Conservation (phyloP, 1,140 invertebrate species). For the Aphidius ervi region DNA sequence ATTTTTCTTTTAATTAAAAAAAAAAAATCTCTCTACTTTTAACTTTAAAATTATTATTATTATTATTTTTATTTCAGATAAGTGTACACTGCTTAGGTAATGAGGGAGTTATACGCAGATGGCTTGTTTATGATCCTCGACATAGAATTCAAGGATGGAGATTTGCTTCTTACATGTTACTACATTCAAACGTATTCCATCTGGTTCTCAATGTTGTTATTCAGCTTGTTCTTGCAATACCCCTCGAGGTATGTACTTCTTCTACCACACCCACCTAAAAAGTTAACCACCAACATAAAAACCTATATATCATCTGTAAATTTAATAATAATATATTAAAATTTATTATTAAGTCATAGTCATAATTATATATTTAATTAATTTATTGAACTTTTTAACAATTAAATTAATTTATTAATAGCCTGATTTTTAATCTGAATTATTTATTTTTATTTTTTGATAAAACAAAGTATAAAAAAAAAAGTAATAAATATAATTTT, state of each 20-base stretch:
- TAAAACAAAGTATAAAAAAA: no score
- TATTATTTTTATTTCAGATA: slow-evolving; percentile 43
- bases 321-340: no score
- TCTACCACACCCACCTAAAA: no score
- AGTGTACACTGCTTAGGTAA: slow-evolving; percentile 52
- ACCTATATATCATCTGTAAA: no score
- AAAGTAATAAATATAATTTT: neutral
- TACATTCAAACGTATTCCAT: slow-evolving; percentile 69
- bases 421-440: no score
- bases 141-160: slow-evolving; percentile 71
- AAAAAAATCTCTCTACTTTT: neutral
- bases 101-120: slow-evolving; percentile 47
- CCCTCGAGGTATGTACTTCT: slow-evolving; percentile 49
- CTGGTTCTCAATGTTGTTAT: slow-evolving; percentile 61
- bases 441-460: no score
- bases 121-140: slow-evolving; percentile 68
- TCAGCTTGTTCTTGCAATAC: slow-evolving; percentile 67
- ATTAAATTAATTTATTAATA: no score
- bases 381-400: no score
- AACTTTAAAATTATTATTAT: neutral
- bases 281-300: no score
- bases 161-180: slow-evolving; percentile 76
- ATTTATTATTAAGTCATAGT: no score
- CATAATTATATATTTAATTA: no score
- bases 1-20: neutral